Base-by-base conservation (phyloP, 2,797 vertebrate genomes). In the Microchirus variegatus region DNA sequence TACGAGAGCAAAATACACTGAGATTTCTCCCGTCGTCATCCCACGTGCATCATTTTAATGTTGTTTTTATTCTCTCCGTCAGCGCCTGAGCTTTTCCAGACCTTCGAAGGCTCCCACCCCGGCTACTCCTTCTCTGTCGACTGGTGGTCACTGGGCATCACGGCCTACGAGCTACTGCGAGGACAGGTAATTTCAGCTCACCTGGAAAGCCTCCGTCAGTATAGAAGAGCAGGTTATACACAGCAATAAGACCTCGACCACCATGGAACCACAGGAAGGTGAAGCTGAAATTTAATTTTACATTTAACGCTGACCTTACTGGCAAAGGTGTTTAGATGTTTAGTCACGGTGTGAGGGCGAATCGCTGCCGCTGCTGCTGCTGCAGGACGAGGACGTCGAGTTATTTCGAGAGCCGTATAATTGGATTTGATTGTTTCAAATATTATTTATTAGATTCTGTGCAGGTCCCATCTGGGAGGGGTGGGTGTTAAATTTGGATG, bases 91-190 rank as follows among this genome's bases (percentile, higher is more conserved):
- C 95, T 99, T 86, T 99, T 99, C 65, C 94, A 87, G 85, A 88
- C 87, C 38, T 91, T 87, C 5, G 90, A 94, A 56, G 92, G 91
- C 48, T 92, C 90, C 63, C 93, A 96, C 58, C 90, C 91, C 0
- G 93, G 95, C 46, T 99, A 99, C 75, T 96, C 96, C 73, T 99
- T 96, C 18, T 94, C 94, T 0, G 97, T 99, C 22, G 98, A 99
- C 91, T 99, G 98, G 98, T 99, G 98, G 98, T 99, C 98, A 0
- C 71, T 99, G 83, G 98, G 98, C 31, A 93, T 99, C 89, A 99
- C 97, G 0, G 96, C 95, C 1, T 99, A 99, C 0, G 98, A 99
- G 85, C 94, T 99, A 36, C 88, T 99, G 9, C 90, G 95, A 88
- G 95, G 95, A 87, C 94, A 96, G 95, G 98, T 99, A 87, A 79